A percentile compares a stretch with the other conserved stretches of the same genome.
Conservation (phyloP, 2,113 vertebrate genomes). For the Meriones unguiculatus region DNA sequence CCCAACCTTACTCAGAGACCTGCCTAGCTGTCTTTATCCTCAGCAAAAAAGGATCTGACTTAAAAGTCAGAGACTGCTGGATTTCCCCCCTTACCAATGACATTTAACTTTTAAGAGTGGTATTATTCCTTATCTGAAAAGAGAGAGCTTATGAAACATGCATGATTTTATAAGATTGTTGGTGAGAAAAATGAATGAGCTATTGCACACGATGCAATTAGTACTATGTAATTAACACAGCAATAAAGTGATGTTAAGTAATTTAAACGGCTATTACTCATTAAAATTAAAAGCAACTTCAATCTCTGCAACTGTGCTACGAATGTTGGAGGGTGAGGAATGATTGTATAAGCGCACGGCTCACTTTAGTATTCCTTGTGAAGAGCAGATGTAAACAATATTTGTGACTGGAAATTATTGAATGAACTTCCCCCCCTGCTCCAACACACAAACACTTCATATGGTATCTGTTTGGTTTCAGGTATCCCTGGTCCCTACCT, state of each 20-base stretch:
- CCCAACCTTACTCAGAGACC: no score
- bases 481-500: no score
- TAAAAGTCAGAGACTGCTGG: background rate
- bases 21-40: background rate
- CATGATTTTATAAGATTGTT: background rate
- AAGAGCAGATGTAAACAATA: background rate
- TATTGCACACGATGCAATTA: background rate
- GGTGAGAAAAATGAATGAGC: background rate
- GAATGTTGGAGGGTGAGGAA: background rate
- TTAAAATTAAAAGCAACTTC: background rate
- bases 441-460: background rate
- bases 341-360: rapidly evolving
- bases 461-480: no score
- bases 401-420: background rate
- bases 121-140: background rate
- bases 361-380: background rate
- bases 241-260: background rate
- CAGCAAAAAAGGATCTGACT: no score
- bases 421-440: background rate
- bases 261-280: background rate
- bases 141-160: background rate
- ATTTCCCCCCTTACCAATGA: background rate
- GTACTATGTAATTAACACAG: background rate
- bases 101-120: background rate
- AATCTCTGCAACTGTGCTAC: background rate